Percentiles rank a stretch among this genome's conserved stretches.
Conservation (phyloP, 1,140 invertebrate genomes). For the Zaprionus ornatus region DNA sequence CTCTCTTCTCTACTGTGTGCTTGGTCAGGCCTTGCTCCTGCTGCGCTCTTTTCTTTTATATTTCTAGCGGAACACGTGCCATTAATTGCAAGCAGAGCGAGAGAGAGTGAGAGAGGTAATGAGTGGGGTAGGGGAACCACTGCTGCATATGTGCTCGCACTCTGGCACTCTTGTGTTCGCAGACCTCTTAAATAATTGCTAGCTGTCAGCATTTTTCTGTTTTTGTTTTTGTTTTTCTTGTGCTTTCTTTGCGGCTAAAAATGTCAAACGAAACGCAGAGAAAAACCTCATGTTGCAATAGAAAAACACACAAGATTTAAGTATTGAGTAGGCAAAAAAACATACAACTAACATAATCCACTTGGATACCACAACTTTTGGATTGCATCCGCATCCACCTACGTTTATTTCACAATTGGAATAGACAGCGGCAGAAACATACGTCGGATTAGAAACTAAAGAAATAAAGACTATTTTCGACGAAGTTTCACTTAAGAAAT, state of each 20-base stretch:
- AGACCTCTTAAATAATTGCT: slow-evolving; percentile 50
- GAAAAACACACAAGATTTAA: neutral
- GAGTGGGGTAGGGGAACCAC: neutral
- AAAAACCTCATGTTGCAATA: slow-evolving; percentile 58
- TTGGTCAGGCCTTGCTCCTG: slow-evolving; percentile 9
- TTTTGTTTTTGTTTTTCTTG: neutral
- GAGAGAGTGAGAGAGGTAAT: neutral
- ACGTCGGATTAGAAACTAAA: no score
- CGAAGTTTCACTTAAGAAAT: neutral
- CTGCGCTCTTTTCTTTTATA: slow-evolving; percentile 47
- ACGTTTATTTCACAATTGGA: neutral
- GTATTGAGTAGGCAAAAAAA: neutral
- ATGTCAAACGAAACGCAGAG: slow-evolving; percentile 25
- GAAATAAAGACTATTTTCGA: no score
- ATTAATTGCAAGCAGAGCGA: slow-evolving; percentile 59
- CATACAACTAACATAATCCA: neutral
- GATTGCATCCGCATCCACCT: neutral
- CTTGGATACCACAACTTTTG: neutral
- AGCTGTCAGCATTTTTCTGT: slow-evolving; percentile 17
- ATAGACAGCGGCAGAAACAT: neutral
- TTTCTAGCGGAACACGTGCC: slow-evolving; percentile 59
- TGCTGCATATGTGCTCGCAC: slow-evolving; percentile 14
- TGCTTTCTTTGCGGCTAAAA: slow-evolving; percentile 32
- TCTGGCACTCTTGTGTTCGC: slow-evolving; percentile 17
- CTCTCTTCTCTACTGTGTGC: slow-evolving; percentile 1